Conservation (phyloP, 2,888 invertebrate species). For the Ophion ellenae region DNA sequence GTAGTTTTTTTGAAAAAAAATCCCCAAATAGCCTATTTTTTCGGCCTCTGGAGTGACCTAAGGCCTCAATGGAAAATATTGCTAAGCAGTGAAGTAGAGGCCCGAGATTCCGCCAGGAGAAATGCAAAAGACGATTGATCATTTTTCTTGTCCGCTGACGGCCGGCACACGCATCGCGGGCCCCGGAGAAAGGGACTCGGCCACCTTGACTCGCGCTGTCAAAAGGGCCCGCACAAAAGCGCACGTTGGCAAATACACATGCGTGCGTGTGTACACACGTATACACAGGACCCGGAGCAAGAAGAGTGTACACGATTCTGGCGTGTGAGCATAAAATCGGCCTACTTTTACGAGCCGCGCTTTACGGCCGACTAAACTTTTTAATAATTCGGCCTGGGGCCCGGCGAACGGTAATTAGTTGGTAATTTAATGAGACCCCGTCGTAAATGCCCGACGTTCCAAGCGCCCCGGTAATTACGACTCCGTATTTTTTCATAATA, state of each 20-base stretch:
- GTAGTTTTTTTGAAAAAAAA: too few species aligned
- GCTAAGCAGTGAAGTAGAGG: not conserved
- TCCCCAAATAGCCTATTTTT: not conserved
- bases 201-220: slow-evolving; percentile 25
- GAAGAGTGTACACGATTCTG: slow-evolving; percentile 28
- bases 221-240: slow-evolving; percentile 6
- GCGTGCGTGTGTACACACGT: slow-evolving; percentile 8
- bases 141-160: slow-evolving; percentile 49
- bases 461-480: slow-evolving; percentile 78
- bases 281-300: slow-evolving; percentile 40
- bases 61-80: not conserved
- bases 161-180: slow-evolving; percentile 58
- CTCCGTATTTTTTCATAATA: slow-evolving; percentile 81
- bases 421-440: slow-evolving; percentile 82
- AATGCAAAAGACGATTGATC: slow-evolving; percentile 45
- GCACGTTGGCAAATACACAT: not conserved
- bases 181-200: not conserved
- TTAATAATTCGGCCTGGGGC: slow-evolving; percentile 79
- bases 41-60: too few species aligned
- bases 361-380: slow-evolving; percentile 82
- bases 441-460: slow-evolving; percentile 75
- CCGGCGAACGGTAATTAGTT: slow-evolving; percentile 79
- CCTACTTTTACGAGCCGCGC: slow-evolving; percentile 77
- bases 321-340: slow-evolving; percentile 55
- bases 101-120: not conserved